Evolutionary conservation across 2,888 invertebrate genomes (phyloP).

Genomic region (Nomada ferruginata): DNA sequence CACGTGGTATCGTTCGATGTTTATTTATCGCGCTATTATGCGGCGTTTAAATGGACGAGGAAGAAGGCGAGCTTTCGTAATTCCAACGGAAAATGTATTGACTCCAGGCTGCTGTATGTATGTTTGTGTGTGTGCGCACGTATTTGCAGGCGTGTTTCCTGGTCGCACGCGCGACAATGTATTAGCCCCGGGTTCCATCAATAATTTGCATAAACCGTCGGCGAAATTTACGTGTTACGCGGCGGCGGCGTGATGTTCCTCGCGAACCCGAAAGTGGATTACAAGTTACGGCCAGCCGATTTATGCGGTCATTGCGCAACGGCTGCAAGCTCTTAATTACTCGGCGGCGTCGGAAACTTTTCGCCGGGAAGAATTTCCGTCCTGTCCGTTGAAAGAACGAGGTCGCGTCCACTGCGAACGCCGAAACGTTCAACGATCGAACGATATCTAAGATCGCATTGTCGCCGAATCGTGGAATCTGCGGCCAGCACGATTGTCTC

Average conservation of each 20-base stretch:
- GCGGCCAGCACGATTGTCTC: conserved; percentile 1
- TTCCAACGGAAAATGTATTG: conserved; percentile 49
- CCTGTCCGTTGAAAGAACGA: too few relatives aligned
- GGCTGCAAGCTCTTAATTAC: conserved; percentile 62
- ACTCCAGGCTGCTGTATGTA: conserved; percentile 27
- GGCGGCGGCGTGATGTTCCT: conserved; percentile 45
- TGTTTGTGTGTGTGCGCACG: background rate
- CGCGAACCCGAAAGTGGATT: conserved; percentile 71
- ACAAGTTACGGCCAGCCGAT: conserved; percentile 65
- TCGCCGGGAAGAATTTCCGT: conserved; percentile 48
- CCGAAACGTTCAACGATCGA: background rate
- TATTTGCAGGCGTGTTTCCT: conserved; percentile 38
- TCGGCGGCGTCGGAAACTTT: conserved; percentile 45
- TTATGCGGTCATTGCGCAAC: conserved; percentile 65
- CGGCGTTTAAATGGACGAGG: conserved; percentile 38
- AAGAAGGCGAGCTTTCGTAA: conserved; percentile 50
- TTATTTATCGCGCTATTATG: conserved; percentile 37
- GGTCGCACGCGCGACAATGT: conserved; percentile 60
- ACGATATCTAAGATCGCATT: background rate
- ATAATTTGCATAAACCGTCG: conserved; percentile 72
- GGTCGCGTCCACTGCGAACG: too few relatives aligned
- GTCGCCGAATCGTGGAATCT: conserved; percentile 11
- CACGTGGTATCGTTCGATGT: background rate
- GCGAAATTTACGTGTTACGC: conserved; percentile 63
- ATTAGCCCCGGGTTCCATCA: conserved; percentile 65